Conservation (phyloP, 2,113 vertebrate genomes). For the Telmatochromis bifrenatus region DNA sequence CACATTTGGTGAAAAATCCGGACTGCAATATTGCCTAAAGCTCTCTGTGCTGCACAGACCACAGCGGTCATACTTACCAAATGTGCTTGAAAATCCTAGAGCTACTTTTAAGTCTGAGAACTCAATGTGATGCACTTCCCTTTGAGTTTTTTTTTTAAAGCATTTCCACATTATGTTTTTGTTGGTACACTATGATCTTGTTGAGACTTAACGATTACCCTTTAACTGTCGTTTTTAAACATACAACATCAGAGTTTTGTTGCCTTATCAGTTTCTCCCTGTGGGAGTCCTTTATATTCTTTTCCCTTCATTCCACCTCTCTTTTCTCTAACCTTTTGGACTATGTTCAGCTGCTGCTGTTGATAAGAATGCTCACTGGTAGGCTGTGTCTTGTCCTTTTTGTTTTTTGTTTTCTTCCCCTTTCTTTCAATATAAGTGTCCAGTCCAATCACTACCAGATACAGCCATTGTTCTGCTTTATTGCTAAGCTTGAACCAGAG, state of each 20-base stretch:
- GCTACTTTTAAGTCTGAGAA: neutral
- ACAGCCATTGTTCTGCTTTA: neutral
- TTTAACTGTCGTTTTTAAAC: neutral
- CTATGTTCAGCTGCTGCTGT: constrained; percentile 9
- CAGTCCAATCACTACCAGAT: neutral
- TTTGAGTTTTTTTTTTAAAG: neutral
- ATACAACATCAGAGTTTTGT: neutral
- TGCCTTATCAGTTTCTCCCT: neutral
- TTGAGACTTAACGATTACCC: neutral
- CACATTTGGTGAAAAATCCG: neutral
- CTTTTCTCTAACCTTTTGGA: neutral
- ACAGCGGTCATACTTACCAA: neutral
- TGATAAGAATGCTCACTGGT: neutral
- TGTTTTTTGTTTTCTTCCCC: neutral
- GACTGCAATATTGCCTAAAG: neutral
- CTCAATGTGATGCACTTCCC: neutral
- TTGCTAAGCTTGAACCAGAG: neutral
- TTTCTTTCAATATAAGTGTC: neutral
- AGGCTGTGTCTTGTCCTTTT: neutral
- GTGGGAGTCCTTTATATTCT: neutral
- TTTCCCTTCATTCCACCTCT: neutral
- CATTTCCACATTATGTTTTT: neutral
- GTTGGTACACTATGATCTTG: neutral
- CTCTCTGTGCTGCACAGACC: neutral
- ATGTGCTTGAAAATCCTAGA: neutral